A percentile compares a stretch with the other conserved stretches of the same genome.
These are phyloP conservation scores for Leptopilina myrica DNA, from an alignment of 2,888 invertebrate genomes.

Conservation along the genomic window DNA sequence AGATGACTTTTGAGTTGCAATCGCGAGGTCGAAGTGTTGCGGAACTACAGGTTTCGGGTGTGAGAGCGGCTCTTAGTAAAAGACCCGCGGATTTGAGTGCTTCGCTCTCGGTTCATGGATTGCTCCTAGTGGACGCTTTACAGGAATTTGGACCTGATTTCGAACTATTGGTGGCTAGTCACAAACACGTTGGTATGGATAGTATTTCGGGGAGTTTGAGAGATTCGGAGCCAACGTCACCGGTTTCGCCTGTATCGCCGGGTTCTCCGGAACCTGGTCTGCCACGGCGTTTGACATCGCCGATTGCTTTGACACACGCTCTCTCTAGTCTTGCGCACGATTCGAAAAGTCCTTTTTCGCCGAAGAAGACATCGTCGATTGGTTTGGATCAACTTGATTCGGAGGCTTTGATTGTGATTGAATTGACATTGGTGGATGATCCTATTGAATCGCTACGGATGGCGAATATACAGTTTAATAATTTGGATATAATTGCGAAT, in stretches of 20 bases:
- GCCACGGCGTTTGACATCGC: constrained; percentile 77
- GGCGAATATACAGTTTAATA: constrained; percentile 94
- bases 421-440: constrained; percentile 85
- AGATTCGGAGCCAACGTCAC: constrained; percentile 95
- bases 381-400: constrained; percentile 78
- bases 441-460: constrained; percentile 79
- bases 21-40: constrained; percentile 93
- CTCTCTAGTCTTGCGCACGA: constrained; percentile 76
- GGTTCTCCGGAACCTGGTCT: constrained; percentile 82
- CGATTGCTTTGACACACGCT: constrained; percentile 79
- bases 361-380: constrained; percentile 66
- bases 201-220: constrained; percentile 94
- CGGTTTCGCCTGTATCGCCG: constrained; percentile 88
- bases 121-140: constrained; percentile 94
- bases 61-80: constrained; percentile 86
- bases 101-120: constrained; percentile 92
- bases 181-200: constrained; percentile 96
- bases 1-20: constrained; percentile 88
- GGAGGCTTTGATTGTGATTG: constrained; percentile 88
- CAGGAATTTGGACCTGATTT: constrained; percentile 97
- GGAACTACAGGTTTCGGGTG: constrained; percentile 94
- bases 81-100: constrained; percentile 86
- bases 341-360: constrained; percentile 62
- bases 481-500: constrained; percentile 95
- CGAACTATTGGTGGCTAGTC: constrained; percentile 95